Conservation (phyloP, 1,140 invertebrate genomes). For the Tetragonula clypearis region DNA sequence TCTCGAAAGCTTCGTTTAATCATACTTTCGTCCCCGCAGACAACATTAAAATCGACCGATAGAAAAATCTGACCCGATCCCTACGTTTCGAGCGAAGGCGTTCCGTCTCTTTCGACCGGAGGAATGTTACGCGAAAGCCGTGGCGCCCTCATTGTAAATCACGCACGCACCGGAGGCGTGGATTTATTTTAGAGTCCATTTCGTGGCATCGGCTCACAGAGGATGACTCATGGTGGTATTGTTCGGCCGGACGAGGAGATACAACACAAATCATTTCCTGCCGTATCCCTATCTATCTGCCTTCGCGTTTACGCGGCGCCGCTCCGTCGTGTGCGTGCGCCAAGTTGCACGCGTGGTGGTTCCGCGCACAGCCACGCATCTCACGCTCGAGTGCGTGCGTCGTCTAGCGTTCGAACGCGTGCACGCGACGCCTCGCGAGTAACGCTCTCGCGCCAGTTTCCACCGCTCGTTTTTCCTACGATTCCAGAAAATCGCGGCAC, state of each 20-base stretch:
- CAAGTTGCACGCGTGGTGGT: not conserved
- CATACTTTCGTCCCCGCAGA: not conserved
- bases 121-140: conserved; percentile 22
- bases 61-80: not conserved
- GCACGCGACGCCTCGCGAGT: conserved; percentile 64
- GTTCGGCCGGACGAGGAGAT: conserved; percentile 71
- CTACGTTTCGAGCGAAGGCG: no score
- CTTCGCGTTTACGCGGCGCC: conserved; percentile 61
- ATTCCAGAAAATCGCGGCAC: conserved; percentile 5
- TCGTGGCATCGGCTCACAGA: conserved; percentile 62
- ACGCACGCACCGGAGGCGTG: conserved; percentile 52
- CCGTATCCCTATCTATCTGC: conserved; percentile 67
- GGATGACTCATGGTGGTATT: conserved; percentile 72
- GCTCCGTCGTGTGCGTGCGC: conserved; percentile 9
- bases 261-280: conserved; percentile 73
- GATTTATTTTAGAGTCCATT: conserved; percentile 68
- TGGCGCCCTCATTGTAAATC: conserved; percentile 32
- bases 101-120: not conserved
- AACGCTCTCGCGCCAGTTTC: no score
- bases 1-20: not conserved
- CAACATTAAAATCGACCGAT: not conserved
- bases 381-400: conserved; percentile 70
- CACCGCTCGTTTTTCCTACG: conserved; percentile 7
- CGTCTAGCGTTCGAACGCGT: conserved; percentile 59
- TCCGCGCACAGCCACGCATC: conserved; percentile 61